phyloP scores from a whole-genome alignment of 2,797 vertebrate genomes.

The Coluber constrictor region DNA sequence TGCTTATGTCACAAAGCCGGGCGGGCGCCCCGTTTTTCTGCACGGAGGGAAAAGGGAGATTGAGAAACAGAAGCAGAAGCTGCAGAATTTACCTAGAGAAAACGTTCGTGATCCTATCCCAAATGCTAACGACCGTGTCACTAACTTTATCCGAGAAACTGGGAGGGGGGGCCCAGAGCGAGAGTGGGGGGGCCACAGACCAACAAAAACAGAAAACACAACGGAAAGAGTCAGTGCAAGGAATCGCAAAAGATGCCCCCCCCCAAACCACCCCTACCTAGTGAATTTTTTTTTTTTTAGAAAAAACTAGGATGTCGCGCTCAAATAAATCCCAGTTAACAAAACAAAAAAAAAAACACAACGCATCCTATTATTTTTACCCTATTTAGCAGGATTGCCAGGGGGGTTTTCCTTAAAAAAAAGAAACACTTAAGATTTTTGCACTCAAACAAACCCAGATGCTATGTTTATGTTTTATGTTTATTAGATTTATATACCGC shows the following conservation, averaged over 20 bases:
- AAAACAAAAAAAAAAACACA: not conserved
- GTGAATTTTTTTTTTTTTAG: not conserved
- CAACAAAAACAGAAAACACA: conserved; percentile 77
- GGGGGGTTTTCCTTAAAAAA: too few relatives aligned
- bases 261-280: not conserved
- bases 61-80: conserved; percentile 52
- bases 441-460: too few relatives aligned
- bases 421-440: too few relatives aligned
- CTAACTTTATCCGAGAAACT: conserved; percentile 96
- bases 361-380: not conserved
- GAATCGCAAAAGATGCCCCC: conserved; percentile 51
- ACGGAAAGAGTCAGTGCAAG: conserved; percentile 65
- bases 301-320: too few relatives aligned
- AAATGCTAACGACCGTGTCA: conserved; percentile 92
- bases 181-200: conserved; percentile 69
- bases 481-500: too few relatives aligned
- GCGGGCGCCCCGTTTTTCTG: not conserved
- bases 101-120: conserved; percentile 93
- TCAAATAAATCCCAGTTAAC: not conserved
- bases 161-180: conserved; percentile 69
- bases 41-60: conserved; percentile 1
- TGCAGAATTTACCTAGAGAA: conserved; percentile 92
- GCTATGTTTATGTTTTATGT: too few relatives aligned
- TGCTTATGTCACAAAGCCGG: not conserved
- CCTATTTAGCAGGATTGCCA: not conserved